Base-by-base conservation (phyloP, 1,140 invertebrate species). In the Pseudomyrmex dendroicus region DNA sequence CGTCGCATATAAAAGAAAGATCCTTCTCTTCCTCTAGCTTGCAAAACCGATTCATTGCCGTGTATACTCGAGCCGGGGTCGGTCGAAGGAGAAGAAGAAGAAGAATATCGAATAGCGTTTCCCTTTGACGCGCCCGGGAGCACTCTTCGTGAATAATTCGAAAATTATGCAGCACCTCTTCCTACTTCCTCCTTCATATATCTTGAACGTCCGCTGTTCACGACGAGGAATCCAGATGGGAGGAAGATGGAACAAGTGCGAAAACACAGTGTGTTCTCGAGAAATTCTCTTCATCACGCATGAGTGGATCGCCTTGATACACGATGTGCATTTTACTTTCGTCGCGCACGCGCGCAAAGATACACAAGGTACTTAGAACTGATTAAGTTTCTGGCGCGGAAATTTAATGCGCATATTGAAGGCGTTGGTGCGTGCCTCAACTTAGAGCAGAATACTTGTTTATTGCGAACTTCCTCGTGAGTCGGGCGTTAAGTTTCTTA, bases 401-500 rank as follows among this genome's bases (percentile, higher is more conserved):
- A 80, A 70, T 77, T 77, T 77, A 22, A 80, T 59, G 76, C 20
- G 46, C 66, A 72, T 80, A 35, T 50, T 70, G 76, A 72, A 80
- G 44, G 44, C 76, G 66, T 80, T 50, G 22, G 46, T 80, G 76
- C 54, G 54, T 70, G 52, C 44, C 46, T 59, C 50, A 59, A 46
- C 35, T 35, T 70, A 15, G 15, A 52, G 4, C 35, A 7, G 35
- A 59, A 70, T 72, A 50, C 44, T 56, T 80, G 66, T 80, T 72
- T 80, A 56, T 22, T 59, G n/a, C 5, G 7, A 61, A 80, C 66
- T 80, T 72, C 4, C 54, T 72, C 35, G 17, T 56, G 62, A 78
- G 64, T 70, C 54, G 20, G 12, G 44, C 25, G 62, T 68, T 78
- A 57, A 78, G 50, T 78, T 78, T 72, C 73, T 48, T 73, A 73